Evolutionary conservation across 2,113 vertebrate species (phyloP), one percentile per base, ranked within the genome.

Genomic region (Talpa occidentalis): DNA sequence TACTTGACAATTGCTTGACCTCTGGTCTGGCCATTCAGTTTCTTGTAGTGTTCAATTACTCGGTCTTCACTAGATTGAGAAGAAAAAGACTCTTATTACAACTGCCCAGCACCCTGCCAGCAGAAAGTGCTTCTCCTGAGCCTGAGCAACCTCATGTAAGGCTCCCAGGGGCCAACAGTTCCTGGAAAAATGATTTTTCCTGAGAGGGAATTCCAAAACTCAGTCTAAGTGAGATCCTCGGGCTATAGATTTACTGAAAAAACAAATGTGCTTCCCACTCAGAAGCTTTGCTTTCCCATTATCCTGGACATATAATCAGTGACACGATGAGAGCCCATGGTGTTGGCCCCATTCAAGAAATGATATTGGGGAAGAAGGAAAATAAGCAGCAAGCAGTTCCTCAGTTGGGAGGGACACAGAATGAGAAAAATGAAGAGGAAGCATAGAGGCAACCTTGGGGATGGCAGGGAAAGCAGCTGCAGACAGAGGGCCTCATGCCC

Each of bases 1-100:
- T 99, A 99, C 99, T 99, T 99, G 77, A 99, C 99, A 66, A 99
- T 99, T 52, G 99, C 99, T 98, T 99, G 99, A 81, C 99, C 99
- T 98, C 99, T 98, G 72, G 99, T 99, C 98, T 99, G 99, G 70
- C 99, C 99, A 70, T 97, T 99, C 94, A 99, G 98, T 97, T 99
- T 99, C 99, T 99, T 99, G 97, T 99, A 99, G 98, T 99, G 99
- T 94, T 99, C 99, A 95, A 99, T 99, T 52, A 99, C 99, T 94
- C 99, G 98, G 96, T 99, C 99, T 98, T 99, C 99, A 97, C 99
- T 99, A 98, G 47, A 98, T 97, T 69, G n/a, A 82, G 72, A 98
- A 98, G 81, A 95, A 94, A 97, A 60, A 24, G 24, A 67, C 52
- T 1, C 78, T 95, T 94, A 95, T 28, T 74, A 85, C 62, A 67